phyloP scores from a whole-genome alignment of 2,797 vertebrate species.

The Arnoldichthys spilopterus region DNA sequence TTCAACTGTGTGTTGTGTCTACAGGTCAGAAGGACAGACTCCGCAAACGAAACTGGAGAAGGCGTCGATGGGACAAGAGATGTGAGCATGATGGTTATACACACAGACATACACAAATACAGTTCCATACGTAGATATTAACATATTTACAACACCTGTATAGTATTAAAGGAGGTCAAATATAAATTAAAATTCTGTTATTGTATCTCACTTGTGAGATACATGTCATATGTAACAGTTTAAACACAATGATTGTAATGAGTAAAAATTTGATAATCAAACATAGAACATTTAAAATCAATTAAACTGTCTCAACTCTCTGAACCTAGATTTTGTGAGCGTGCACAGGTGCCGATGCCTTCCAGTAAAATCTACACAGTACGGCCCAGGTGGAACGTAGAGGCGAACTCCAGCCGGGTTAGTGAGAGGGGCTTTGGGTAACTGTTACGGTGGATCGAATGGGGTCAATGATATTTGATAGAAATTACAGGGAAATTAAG shows the following conservation, averaged over 20 bases:
- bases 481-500: too few species aligned
- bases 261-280: too few species aligned
- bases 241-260: too few species aligned
- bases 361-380: slow-evolving; percentile 99
- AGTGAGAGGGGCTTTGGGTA: slow-evolving; percentile 63
- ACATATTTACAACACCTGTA: too few species aligned
- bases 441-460: background rate
- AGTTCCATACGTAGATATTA: too few species aligned
- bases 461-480: too few species aligned
- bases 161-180: too few species aligned
- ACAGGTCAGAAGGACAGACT: slow-evolving; percentile 93
- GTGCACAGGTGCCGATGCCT: slow-evolving; percentile 94
- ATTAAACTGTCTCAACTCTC: too few species aligned
- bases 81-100: slow-evolving; percentile 76
- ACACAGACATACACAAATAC: background rate
- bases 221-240: too few species aligned
- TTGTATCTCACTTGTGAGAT: too few species aligned
- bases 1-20: slow-evolving; percentile 37
- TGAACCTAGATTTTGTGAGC: slow-evolving; percentile 95
- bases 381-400: slow-evolving; percentile 97
- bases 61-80: slow-evolving; percentile 95
- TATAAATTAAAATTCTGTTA: too few species aligned
- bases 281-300: too few species aligned
- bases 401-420: slow-evolving; percentile 91
- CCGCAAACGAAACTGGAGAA: slow-evolving; percentile 96